Percentiles rank a stretch among this genome's conserved stretches.
These are phyloP conservation scores for Zelostemma sp. DNA, from an alignment of 1,140 invertebrate genomes.

Conservation along the genomic window DNA sequence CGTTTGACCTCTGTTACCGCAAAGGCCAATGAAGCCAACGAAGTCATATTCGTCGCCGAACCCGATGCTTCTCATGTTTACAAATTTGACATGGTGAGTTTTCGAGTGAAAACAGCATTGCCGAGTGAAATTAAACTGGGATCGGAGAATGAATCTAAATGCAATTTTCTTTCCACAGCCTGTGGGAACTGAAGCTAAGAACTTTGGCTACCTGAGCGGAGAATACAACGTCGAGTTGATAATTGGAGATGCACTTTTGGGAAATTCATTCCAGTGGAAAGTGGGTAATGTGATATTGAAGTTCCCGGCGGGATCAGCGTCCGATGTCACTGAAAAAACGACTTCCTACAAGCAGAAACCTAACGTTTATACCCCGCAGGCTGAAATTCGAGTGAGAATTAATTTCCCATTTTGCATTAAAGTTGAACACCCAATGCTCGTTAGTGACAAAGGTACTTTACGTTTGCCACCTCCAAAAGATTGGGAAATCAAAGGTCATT, in stretches of 20 bases:
- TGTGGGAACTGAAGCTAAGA: constrained; percentile 82
- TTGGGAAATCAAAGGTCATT: constrained; percentile 57
- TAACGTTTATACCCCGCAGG: constrained; percentile 75
- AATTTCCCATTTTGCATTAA: constrained; percentile 13
- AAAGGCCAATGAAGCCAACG: constrained; percentile 76
- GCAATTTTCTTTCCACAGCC: constrained; percentile 74
- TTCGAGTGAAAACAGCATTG: not conserved
- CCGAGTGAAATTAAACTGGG: not conserved
- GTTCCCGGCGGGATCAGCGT: constrained; percentile 71
- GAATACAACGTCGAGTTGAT: constrained; percentile 87
- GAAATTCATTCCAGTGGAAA: constrained; percentile 90
- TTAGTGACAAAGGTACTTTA: constrained; percentile 56
- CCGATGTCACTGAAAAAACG: constrained; percentile 60
- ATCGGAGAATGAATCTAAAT: too few relatives aligned
- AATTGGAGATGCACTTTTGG: constrained; percentile 90
- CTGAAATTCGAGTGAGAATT: constrained; percentile 82
- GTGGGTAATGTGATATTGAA: constrained; percentile 83
- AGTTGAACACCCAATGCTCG: constrained; percentile 58
- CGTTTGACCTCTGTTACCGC: constrained; percentile 73
- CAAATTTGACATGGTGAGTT: constrained; percentile 89
- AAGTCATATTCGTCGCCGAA: constrained; percentile 95
- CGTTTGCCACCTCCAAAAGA: constrained; percentile 61
- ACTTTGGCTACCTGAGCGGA: constrained; percentile 84
- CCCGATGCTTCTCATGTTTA: constrained; percentile 86
- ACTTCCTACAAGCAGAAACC: constrained; percentile 59